phyloP scores from a whole-genome alignment of 2,888 invertebrate species.

The Conops quadrifasciatus region DNA sequence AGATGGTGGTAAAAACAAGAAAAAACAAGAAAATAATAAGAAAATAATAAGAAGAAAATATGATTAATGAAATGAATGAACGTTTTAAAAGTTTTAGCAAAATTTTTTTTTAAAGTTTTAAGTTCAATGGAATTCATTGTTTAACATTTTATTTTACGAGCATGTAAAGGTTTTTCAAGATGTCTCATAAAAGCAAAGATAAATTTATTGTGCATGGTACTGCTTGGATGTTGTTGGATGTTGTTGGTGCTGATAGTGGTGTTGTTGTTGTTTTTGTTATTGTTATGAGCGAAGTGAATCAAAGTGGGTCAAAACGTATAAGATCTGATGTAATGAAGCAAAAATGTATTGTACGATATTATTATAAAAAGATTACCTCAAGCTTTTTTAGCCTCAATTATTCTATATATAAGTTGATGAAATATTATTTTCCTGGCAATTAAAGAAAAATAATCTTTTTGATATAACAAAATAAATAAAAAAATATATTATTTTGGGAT shows the following conservation, averaged over 20 bases:
- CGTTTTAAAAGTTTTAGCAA: not conserved
- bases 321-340: too few relatives aligned
- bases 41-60: not conserved
- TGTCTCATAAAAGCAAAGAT: not conserved
- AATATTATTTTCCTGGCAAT: too few relatives aligned
- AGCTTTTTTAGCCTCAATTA: too few relatives aligned
- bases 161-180: not conserved
- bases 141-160: not conserved
- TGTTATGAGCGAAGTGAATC: not conserved
- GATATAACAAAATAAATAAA: too few relatives aligned
- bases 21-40: too few relatives aligned
- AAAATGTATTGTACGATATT: too few relatives aligned
- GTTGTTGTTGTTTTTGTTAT: not conserved
- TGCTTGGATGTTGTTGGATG: slow-evolving; percentile 1
- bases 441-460: too few relatives aligned
- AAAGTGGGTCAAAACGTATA: not conserved
- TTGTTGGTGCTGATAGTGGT: not conserved
- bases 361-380: too few relatives aligned
- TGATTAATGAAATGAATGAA: not conserved
- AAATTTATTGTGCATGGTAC: not conserved
- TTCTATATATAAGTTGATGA: too few relatives aligned
- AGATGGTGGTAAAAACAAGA: too few relatives aligned
- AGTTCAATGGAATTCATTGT: slow-evolving; percentile 8
- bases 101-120: not conserved
- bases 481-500: too few relatives aligned